Conservation (phyloP, 2,888 invertebrate genomes). For the Steromphala cineraria region DNA sequence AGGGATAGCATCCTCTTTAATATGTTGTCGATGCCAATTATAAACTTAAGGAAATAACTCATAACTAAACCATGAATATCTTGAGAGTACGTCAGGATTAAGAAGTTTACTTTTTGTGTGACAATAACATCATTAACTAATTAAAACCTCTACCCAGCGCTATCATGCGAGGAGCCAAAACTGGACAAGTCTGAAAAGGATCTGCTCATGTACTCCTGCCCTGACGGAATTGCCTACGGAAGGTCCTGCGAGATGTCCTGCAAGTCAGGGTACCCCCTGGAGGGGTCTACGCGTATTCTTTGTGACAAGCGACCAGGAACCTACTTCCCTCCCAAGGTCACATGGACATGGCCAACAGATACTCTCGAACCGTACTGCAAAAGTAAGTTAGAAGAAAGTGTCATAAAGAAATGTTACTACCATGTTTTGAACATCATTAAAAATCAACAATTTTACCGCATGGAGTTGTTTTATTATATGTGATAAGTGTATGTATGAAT, state of each 20-base stretch:
- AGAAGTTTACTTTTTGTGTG: too few species aligned
- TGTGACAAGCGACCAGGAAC: constrained; percentile 17
- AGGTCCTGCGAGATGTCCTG: constrained; percentile 31
- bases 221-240: constrained; percentile 29
- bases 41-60: too few species aligned
- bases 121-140: too few species aligned
- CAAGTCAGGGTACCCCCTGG: constrained; percentile 35
- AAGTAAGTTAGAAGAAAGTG: constrained; percentile 18
- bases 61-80: too few species aligned
- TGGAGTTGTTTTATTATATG: too few species aligned
- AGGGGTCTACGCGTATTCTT: constrained; percentile 25
- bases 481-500: too few species aligned
- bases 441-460: too few species aligned
- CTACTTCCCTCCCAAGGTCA: constrained; percentile 24
- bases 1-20: too few species aligned
- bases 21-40: too few species aligned
- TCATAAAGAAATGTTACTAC: too few species aligned
- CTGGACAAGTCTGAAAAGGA: constrained; percentile 26
- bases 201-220: constrained; percentile 32
- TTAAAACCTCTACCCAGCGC: neutral
- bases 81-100: too few species aligned
- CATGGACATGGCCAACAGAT: constrained; percentile 31
- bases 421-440: too few species aligned
- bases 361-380: constrained; percentile 31
- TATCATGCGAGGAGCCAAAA: constrained; percentile 28